Conservation (phyloP, 2,113 vertebrate genomes). For the Neopipo cinnamomea region DNA sequence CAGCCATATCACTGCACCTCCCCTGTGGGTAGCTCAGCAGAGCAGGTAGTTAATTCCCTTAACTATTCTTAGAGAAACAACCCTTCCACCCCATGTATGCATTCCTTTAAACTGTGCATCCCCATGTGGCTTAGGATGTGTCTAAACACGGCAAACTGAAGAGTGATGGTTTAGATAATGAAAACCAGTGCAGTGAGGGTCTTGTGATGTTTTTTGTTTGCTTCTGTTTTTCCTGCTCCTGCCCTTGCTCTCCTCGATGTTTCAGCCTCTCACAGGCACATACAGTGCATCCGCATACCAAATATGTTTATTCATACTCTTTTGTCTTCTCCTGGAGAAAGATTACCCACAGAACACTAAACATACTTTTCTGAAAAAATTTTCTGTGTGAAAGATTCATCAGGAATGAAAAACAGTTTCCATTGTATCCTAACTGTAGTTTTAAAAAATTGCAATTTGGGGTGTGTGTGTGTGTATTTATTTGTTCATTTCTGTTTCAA, state of each 20-base stretch:
- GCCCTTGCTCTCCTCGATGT: rapidly evolving
- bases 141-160: neutral
- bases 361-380: neutral
- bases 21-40: neutral
- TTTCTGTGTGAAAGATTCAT: neutral
- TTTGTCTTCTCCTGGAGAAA: neutral
- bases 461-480: too few relatives aligned
- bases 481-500: neutral
- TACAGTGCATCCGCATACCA: rapidly evolving
- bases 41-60: neutral
- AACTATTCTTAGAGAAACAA: neutral
- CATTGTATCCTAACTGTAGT: neutral
- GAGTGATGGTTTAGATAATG: neutral
- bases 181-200: neutral
- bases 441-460: rapidly evolving
- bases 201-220: neutral
- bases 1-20: neutral
- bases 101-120: neutral
- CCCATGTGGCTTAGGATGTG: neutral
- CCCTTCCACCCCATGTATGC: neutral
- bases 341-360: neutral
- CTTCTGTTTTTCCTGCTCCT: neutral
- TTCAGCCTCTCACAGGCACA: neutral
- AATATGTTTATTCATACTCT: neutral
- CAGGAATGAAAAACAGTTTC: neutral